phyloP scores from a whole-genome alignment of 1,140 invertebrate genomes.

The Marisa cornuarietis region DNA sequence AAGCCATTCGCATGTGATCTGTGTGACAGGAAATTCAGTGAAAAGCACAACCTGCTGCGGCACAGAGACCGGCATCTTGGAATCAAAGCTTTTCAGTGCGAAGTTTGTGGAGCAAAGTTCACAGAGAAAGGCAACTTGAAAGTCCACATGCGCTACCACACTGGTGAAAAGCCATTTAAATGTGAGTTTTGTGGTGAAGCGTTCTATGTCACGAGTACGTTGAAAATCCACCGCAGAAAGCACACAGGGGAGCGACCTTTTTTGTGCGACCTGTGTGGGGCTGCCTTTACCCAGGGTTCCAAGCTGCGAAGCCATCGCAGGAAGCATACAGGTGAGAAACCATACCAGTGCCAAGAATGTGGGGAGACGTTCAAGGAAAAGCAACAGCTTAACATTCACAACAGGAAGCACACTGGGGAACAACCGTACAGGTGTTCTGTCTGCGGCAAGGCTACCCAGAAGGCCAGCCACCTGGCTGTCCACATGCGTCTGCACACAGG shows the following conservation, averaged over 20 bases:
- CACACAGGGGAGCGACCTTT: constrained; percentile 28
- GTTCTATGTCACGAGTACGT: not conserved
- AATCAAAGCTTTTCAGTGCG: constrained; percentile 7
- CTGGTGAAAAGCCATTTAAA: constrained; percentile 86
- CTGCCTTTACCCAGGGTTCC: constrained; percentile 29
- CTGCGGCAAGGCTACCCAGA: constrained; percentile 16
- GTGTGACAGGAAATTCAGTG: constrained; percentile 14
- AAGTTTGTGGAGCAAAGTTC: constrained; percentile 69
- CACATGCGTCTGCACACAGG: constrained; percentile 82
- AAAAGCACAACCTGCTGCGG: constrained; percentile 9
- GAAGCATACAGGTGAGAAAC: constrained; percentile 87
- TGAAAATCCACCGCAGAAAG: constrained; percentile 11
- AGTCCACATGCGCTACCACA: constrained; percentile 73
- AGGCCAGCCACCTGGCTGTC: constrained; percentile 7
- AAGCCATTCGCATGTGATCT: constrained; percentile 22
- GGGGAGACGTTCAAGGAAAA: constrained; percentile 77
- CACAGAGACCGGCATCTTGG: constrained; percentile 19
- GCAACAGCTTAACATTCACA: constrained; percentile 21
- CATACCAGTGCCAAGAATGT: constrained; percentile 78
- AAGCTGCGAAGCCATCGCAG: constrained; percentile 80
- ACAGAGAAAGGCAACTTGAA: constrained; percentile 83
- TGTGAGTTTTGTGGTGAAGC: constrained; percentile 82
- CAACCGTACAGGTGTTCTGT: constrained; percentile 25
- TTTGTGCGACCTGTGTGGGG: constrained; percentile 34
- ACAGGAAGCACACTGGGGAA: constrained; percentile 22